Percentiles rank a stretch among this genome's conserved stretches.
Evolutionary conservation across 2,113 vertebrate genomes (phyloP).

Genomic region (Poeciliopsis occidentalis): DNA sequence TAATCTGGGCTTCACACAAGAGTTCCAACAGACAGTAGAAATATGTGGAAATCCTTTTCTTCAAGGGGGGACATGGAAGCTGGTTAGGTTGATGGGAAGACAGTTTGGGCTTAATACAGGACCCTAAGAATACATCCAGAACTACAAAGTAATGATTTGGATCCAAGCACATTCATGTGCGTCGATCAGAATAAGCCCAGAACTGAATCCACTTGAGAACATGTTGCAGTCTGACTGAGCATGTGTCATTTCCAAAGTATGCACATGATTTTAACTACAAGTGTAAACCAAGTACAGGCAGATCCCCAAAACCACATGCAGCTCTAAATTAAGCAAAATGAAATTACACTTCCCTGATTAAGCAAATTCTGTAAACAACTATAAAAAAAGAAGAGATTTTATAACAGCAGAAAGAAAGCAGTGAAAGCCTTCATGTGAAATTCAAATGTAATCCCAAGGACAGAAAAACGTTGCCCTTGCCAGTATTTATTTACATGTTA

Average conservation of each 20-base stretch:
- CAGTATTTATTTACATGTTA: too few relatives aligned
- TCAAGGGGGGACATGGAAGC: too few relatives aligned
- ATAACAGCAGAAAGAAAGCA: neutral
- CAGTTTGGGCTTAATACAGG: neutral
- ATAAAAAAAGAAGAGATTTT: neutral
- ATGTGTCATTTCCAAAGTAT: neutral
- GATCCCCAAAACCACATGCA: neutral
- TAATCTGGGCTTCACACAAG: too few relatives aligned
- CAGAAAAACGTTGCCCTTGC: neutral
- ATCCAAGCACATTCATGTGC: neutral
- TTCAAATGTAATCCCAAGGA: neutral
- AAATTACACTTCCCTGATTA: neutral
- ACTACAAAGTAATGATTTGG: neutral
- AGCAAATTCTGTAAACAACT: neutral
- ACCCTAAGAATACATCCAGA: neutral
- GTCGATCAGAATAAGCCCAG: neutral
- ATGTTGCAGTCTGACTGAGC: neutral
- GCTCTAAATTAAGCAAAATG: neutral
- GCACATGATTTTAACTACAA: neutral
- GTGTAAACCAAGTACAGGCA: neutral
- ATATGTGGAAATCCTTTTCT: too few relatives aligned
- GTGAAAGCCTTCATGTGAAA: neutral
- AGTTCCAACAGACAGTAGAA: too few relatives aligned
- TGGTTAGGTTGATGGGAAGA: neutral
- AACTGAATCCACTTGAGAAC: neutral